A percentile compares a stretch with the other conserved stretches of the same genome.
phyloP scores from a whole-genome alignment of 2,888 invertebrate species.

The Polymixis flavicincta region DNA sequence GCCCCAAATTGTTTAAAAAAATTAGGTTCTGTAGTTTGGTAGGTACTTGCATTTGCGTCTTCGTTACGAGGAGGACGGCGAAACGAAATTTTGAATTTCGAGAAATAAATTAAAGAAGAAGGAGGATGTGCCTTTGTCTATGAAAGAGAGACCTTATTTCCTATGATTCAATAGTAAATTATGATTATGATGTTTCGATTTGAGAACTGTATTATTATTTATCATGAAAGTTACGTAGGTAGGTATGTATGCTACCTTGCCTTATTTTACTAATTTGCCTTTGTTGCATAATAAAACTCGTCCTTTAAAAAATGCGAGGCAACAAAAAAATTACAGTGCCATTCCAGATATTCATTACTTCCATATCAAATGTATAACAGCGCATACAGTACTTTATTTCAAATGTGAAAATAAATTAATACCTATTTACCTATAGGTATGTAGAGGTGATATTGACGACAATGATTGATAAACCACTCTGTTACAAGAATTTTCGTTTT shows the following conservation, averaged over 20 bases:
- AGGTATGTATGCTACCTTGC: background rate
- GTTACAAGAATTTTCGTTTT: background rate
- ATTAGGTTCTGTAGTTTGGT: no score
- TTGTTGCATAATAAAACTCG: background rate
- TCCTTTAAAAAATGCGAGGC: background rate
- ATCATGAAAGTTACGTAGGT: background rate
- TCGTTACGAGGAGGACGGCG: background rate
- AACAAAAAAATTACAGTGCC: background rate
- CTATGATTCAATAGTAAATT: background rate
- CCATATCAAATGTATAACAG: background rate
- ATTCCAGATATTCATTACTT: background rate
- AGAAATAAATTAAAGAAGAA: conserved; percentile 16
- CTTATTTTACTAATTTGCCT: background rate
- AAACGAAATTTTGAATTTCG: background rate
- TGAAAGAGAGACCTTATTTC: background rate
- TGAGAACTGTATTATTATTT: background rate
- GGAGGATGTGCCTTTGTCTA: conserved; percentile 31
- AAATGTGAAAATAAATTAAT: background rate
- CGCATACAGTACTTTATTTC: background rate
- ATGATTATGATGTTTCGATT: background rate
- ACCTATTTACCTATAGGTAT: no score
- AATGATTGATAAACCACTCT: conserved; percentile 1
- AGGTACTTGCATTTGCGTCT: background rate
- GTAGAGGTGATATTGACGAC: background rate
- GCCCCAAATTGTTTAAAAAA: no score